These are phyloP conservation scores for Hippocampus comes DNA, from an alignment of 2,113 vertebrate genomes.

Conservation along the genomic window DNA sequence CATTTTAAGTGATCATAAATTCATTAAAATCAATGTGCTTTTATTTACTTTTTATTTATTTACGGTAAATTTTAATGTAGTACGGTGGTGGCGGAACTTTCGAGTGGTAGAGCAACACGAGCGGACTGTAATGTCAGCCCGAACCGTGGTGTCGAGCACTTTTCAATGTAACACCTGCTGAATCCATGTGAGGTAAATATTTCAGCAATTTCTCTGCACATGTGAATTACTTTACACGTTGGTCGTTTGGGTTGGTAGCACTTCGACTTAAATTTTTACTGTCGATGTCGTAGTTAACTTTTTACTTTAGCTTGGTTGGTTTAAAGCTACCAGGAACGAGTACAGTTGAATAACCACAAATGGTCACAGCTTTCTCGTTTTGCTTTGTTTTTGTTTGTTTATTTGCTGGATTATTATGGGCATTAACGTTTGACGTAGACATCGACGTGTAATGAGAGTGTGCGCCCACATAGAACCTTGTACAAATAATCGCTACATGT, in stretches of 20 bases:
- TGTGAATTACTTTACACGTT: background rate
- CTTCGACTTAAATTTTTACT: background rate
- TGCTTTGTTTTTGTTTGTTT: background rate
- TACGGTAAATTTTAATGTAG: background rate
- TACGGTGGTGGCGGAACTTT: constrained; percentile 26
- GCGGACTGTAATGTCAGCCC: constrained; percentile 14
- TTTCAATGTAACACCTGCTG: constrained; percentile 34
- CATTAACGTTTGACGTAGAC: background rate
- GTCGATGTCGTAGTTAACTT: background rate
- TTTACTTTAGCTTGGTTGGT: background rate
- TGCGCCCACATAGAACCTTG: background rate
- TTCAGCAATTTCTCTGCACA: background rate
- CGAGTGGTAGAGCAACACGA: background rate
- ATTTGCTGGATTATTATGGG: background rate
- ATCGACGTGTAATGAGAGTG: background rate
- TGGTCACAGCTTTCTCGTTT: background rate
- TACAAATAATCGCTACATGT: background rate
- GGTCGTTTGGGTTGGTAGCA: background rate
- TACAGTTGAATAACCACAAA: background rate
- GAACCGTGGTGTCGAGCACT: constrained; percentile 23
- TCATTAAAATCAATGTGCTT: background rate
- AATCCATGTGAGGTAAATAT: constrained; percentile 61
- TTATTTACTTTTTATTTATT: background rate
- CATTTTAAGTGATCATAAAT: background rate
- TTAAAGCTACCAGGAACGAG: background rate